These are phyloP conservation scores for Cryptotis parvus DNA, from an alignment of 2,113 vertebrate genomes.

Conservation along the genomic window DNA sequence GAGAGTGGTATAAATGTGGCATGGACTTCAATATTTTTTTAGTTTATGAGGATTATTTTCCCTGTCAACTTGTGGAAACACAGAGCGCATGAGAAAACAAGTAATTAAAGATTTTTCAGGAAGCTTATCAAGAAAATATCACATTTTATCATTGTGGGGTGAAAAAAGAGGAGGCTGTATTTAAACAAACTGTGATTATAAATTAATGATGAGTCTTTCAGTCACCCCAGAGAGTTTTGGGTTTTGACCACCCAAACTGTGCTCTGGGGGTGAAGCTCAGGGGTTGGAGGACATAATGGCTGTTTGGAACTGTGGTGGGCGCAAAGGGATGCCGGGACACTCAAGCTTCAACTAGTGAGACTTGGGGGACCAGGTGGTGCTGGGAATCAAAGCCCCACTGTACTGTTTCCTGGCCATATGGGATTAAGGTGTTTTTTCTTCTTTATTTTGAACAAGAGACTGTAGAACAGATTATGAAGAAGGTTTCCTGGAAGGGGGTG, in stretches of 20 bases:
- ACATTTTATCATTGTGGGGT: neutral
- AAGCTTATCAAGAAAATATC: constrained; percentile 21
- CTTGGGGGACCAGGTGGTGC: too few species aligned
- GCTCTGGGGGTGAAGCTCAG: too few species aligned
- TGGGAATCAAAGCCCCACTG: too few species aligned
- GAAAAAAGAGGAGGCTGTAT: neutral
- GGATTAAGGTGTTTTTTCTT: neutral
- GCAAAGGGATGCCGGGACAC: too few species aligned
- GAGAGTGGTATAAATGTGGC: neutral
- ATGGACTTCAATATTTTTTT: neutral
- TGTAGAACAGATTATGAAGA: neutral
- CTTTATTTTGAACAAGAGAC: neutral
- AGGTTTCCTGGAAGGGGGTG: neutral
- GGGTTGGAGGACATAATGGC: too few species aligned
- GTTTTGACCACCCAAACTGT: too few species aligned
- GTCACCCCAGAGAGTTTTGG: neutral
- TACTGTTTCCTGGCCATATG: too few species aligned
- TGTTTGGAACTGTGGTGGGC: too few species aligned
- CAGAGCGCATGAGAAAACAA: neutral
- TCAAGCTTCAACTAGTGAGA: too few species aligned
- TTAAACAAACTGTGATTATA: neutral
- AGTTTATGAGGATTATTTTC: neutral
- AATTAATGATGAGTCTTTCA: neutral
- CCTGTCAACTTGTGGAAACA: neutral
- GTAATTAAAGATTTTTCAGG: neutral